Base-by-base conservation (phyloP, 1,140 invertebrate species). In the Andrena cerasifolii region DNA sequence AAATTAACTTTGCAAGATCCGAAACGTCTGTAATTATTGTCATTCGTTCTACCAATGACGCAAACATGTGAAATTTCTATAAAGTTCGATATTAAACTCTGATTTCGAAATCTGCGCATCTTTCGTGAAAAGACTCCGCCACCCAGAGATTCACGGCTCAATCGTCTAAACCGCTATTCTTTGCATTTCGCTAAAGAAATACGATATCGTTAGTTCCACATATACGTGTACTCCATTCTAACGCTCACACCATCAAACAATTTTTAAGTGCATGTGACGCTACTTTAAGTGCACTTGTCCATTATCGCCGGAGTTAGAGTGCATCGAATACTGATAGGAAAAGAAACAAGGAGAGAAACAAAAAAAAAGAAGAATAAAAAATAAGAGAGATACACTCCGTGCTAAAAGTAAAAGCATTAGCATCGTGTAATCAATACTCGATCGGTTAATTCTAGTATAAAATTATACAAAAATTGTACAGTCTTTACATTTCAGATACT, bases 101-200 rank as follows among this genome's bases (percentile, higher is more conserved):
- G 12, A 59, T 70, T 49, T 83, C 18, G 56, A 77, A 80, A 54
- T 21, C 18, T 53, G 26, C 18, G 40, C 33, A 72, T 80, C 28
- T 43, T 53, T 73, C 18, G 10, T 53, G 51, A 85, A 83, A 73
- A 76, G 53, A 71, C 65, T 75, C 63, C 81, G 58, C 76, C 61
- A 75, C 62, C 70, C 67, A 73, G 49, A 74, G 54, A 85, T 63
- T 68, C 80, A 82, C 54, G 21, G 56, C 71, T 85, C 43, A 79
- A 74, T 70, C 76, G 62, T 61, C 71, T 84, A 80, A 80, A 87
- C 56, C 49, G 61, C 61, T 71, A 84, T 8, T 76, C 51, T 62
- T 71, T 86, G 51, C 59, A n/a, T 79, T 87, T 87, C 63, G 72
- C 87, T 88, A 88, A 76, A 83, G 84, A 88, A 87, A 87, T 81